Percentiles rank a stretch among this genome's conserved stretches.
These are phyloP conservation scores for Coendou prehensilis DNA, from an alignment of 2,797 vertebrate species.

Conservation along the genomic window DNA sequence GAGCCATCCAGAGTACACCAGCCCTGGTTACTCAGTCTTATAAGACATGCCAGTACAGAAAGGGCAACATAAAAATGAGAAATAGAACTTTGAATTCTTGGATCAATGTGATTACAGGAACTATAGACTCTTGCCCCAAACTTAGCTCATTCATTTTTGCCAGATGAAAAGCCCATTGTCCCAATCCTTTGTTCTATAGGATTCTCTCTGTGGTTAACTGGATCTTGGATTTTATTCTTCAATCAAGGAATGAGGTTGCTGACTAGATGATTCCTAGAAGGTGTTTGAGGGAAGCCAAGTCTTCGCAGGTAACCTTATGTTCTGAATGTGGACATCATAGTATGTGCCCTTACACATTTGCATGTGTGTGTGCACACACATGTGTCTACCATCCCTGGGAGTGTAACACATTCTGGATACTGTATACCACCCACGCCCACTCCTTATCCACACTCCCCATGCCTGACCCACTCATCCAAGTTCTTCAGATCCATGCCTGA, in stretches of 20 bases:
- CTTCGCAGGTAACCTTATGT: neutral
- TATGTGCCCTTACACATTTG: too few species aligned
- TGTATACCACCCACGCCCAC: neutral
- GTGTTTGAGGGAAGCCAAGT: neutral
- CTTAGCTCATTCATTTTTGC: neutral
- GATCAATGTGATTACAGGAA: neutral
- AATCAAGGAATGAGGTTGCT: neutral
- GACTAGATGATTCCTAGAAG: neutral
- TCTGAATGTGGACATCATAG: neutral
- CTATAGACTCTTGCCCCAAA: neutral
- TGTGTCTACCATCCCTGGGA: fast-evolving
- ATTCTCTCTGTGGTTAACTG: neutral
- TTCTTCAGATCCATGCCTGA: neutral
- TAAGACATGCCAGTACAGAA: neutral
- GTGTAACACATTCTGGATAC: neutral
- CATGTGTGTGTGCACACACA: neutral
- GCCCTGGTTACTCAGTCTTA: neutral
- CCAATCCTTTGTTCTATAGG: neutral
- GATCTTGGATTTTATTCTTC: neutral
- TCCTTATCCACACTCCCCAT: neutral
- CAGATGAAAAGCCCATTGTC: neutral
- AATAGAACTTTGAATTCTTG: neutral
- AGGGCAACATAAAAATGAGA: neutral
- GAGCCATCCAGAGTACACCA: neutral
- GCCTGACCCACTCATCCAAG: fast-evolving